Percentiles rank a stretch among this genome's conserved stretches.
Evolutionary conservation across 1,140 invertebrate species (phyloP).

Genomic region (Frieseomelitta varia): DNA sequence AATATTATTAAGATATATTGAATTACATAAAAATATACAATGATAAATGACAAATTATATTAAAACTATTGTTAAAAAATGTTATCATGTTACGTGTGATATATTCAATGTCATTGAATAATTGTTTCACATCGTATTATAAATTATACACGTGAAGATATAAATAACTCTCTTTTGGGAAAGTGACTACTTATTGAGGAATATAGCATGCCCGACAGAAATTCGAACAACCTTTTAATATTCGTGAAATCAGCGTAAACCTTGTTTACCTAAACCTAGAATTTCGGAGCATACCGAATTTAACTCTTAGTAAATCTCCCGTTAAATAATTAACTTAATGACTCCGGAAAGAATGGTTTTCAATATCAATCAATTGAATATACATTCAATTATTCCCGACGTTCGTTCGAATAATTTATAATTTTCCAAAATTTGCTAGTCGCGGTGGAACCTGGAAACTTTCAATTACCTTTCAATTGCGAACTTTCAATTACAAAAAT

Average conservation of each 20-base stretch:
- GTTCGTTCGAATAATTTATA: not conserved
- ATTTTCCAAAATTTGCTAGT: not conserved
- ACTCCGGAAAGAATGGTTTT: not conserved
- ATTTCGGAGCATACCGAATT: not conserved
- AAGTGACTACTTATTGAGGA: not conserved
- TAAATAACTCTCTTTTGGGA: not conserved
- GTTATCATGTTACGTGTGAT: not conserved
- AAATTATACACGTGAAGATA: not conserved
- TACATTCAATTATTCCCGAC: not conserved
- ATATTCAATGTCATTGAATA: not conserved
- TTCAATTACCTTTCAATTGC: not conserved
- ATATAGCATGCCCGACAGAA: not conserved
- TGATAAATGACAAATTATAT: too few relatives aligned
- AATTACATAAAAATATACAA: too few relatives aligned
- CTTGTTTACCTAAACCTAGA: not conserved
- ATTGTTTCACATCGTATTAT: not conserved
- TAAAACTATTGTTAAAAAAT: too few relatives aligned
- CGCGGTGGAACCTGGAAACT: not conserved
- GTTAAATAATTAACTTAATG: not conserved
- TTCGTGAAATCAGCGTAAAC: not conserved
- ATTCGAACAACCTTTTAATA: not conserved
- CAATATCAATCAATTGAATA: not conserved
- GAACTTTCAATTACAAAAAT: not conserved
- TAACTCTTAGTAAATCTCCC: not conserved
- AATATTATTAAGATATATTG: too few relatives aligned